Evolutionary conservation across 2,113 vertebrate genomes (phyloP), one percentile per base, ranked within the genome.

Genomic region (Vimba vimba): DNA sequence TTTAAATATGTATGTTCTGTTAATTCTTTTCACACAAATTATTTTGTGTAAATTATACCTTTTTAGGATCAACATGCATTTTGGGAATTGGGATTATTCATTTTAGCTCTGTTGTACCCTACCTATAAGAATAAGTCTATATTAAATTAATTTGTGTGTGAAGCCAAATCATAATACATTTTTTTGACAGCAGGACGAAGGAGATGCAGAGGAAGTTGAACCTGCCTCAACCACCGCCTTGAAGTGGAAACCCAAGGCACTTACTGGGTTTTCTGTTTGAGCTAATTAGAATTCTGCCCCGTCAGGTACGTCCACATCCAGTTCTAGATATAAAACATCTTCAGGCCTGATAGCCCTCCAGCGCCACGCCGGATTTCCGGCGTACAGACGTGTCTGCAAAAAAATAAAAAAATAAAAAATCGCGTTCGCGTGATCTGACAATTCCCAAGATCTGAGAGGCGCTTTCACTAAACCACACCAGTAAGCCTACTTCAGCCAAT

Each of bases 241-340:
- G 2, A 94, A 93, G 78, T 99, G 97, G 97, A 95, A 94, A 86
- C 96, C 93, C 17, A 93, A 86, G 82, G 87, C 90, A 85, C 91
- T 98, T 92, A 95, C 94, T 0, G 86, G 87, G 2, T 36, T 95
- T 87, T 95, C 94, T 4, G 39, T 83, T 2, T 94, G 89, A 92
- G 89, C 91, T 0, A 92, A 93, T 79, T 57, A 43, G 39, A 57
- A 89, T 73, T 66, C 23, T 57, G 11, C 6, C 66, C 13, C 55
- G 43, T 77, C 78, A 4, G 71, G 88, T 89, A 30, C 15, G 21
- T 23, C 3, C 9, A 6, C 78, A 71, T 55, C 39, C 21, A 60
- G 7, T 25, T 39, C 13, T 86, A 62, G 17, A 52, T 15, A 12
- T 36, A 23, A 43, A 73, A 59, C 21, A 30, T 30, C 27, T 30